Evolutionary conservation across 2,797 vertebrate species (phyloP).

Genomic region (Galaxias olidus): DNA sequence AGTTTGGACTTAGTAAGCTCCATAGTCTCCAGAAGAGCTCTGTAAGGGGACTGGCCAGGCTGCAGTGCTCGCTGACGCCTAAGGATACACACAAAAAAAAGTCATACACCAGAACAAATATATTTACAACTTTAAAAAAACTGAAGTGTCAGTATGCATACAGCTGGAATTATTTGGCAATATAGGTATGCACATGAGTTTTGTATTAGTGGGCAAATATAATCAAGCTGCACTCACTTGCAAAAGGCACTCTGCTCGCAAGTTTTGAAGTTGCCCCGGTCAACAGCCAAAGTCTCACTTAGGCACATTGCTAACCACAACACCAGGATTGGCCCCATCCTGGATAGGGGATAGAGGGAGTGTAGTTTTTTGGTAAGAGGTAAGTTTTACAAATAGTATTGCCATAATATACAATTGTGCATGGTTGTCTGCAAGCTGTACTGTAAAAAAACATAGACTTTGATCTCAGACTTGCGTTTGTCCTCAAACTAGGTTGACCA

Average conservation of each 20-base stretch:
- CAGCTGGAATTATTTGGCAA: background rate
- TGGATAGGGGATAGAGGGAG: constrained; percentile 35
- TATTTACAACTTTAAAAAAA: background rate
- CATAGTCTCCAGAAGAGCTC: constrained; percentile 86
- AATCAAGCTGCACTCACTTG: constrained; percentile 77
- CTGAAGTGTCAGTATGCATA: background rate
- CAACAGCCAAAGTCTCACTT: constrained; percentile 76
- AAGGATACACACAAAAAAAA: too few relatives aligned
- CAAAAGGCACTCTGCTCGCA: constrained; percentile 92
- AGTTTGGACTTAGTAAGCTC: constrained; percentile 82
- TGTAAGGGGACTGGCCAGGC: constrained; percentile 84
- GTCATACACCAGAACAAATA: constrained; percentile 20
- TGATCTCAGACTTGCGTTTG: too few relatives aligned
- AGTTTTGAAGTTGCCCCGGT: constrained; percentile 87
- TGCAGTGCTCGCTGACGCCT: constrained; percentile 86
- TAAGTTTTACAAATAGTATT: background rate
- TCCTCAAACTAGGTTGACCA: too few relatives aligned
- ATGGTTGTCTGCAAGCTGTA: too few relatives aligned
- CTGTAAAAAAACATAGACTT: too few relatives aligned
- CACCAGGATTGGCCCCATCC: constrained; percentile 72
- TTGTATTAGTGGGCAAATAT: too few relatives aligned
- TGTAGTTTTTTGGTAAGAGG: background rate
- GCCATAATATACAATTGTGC: too few relatives aligned
- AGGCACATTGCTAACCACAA: constrained; percentile 72
- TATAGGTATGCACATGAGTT: background rate